Base-by-base conservation (phyloP, 2,888 invertebrate genomes). In the Achlya flavicornis region DNA sequence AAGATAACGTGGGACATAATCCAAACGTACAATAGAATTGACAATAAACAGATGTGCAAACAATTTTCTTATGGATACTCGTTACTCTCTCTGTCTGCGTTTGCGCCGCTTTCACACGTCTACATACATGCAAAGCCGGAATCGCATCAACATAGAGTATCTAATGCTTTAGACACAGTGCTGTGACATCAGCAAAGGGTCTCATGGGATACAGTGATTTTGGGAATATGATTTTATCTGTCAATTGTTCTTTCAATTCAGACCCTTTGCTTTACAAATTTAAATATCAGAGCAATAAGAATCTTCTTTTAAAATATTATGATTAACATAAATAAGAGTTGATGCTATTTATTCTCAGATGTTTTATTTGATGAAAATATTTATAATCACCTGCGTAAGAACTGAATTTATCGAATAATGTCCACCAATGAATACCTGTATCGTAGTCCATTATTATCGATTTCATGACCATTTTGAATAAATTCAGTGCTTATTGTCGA, bases 31-130 rank as follows among this genome's bases (percentile, higher is more conserved):
- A 41, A 38, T 38, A 8, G 38, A 64, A 68, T 73, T 74, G 72
- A 78, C 70, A 78, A 76, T 79, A 80, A 91, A 93, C 93, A 93
- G 92, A 88, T 92, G 93, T 93, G 93, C 93, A 93, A 93, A 93
- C 93, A 93, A 90, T 92, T 93, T 93, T 91, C 92, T 91, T 85
- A 87, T 82, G 77, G 74, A 80, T 74, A 74, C 78, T 74, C 73
- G 76, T 77, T 79, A 81, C 78, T 73, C 83, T 80, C 71, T 76
- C 80, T 68, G 65, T 74, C 69, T 73, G 68, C 80, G 80, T 82
- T 79, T 83, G 72, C 41, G 3, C 78, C 76, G 74, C 86, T 84
- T 81, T 80, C 85, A 83, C 81, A 78, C 84, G 74, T 83, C 80
- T 74, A 67, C 76, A 67, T 68, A 75, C 78, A 76, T 78, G 78